Evolutionary conservation across 2,797 vertebrate species (phyloP).

Genomic region (Chelonia mydas): DNA sequence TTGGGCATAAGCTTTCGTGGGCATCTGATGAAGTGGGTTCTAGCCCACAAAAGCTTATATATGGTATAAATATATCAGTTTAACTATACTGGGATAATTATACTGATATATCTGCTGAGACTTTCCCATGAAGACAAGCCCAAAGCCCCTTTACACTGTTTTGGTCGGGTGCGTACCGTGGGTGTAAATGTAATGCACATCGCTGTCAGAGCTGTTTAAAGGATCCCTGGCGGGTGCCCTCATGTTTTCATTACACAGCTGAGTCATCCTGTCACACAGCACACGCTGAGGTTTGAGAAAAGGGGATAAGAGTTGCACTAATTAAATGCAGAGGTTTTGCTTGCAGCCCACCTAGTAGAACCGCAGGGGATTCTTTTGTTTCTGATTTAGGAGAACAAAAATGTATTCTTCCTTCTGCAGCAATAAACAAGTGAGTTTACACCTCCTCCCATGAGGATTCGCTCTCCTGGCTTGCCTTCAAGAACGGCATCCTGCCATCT

Average conservation of each 20-base stretch:
- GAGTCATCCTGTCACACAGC: neutral
- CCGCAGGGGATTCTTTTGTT: neutral
- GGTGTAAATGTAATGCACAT: neutral
- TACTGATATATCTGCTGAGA: fast-evolving
- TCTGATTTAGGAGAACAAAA: neutral
- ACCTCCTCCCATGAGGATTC: neutral
- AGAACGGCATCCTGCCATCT: neutral
- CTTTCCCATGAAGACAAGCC: neutral
- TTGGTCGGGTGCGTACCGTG: neutral
- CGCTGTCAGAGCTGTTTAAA: neutral
- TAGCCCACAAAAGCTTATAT: no score
- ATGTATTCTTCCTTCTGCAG: neutral
- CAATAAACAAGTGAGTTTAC: neutral
- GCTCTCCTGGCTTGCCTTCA: neutral
- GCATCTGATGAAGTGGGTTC: no score
- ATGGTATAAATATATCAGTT: neutral
- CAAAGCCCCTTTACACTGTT: neutral
- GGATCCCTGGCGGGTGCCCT: fast-evolving
- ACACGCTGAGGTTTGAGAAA: neutral
- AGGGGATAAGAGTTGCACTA: neutral
- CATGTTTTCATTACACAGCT: neutral
- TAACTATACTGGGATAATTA: neutral
- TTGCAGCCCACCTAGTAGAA: neutral
- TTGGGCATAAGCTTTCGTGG: no score
- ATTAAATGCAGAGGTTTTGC: neutral